These are phyloP conservation scores for Pristionchus mayeri DNA, from an alignment of 2,888 invertebrate genomes.

Conservation along the genomic window DNA sequence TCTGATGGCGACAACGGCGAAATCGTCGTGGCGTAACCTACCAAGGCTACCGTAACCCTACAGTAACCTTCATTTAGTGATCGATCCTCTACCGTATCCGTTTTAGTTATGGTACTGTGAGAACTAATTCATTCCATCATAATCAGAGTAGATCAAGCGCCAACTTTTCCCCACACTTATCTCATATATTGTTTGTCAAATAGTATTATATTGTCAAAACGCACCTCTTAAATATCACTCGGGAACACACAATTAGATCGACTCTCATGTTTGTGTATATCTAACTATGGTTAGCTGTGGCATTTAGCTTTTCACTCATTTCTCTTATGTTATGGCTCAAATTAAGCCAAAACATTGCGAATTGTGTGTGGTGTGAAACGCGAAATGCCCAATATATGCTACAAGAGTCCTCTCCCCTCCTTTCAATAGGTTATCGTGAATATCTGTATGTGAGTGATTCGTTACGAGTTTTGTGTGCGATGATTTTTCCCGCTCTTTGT, in stretches of 20 bases:
- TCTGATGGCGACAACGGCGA: constrained; percentile 29
- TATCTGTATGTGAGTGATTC: no score
- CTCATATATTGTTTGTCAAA: neutral
- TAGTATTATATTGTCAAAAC: no score
- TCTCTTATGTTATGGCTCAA: no score
- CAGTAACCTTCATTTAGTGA: neutral
- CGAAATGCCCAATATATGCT: no score
- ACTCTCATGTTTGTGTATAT: neutral
- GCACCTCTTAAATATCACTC: neutral
- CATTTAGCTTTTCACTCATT: no score
- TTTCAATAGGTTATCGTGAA: no score
- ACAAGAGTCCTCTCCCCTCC: no score
- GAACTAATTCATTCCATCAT: neutral
- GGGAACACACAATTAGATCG: neutral
- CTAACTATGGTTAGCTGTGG: no score
- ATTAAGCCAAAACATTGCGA: no score
- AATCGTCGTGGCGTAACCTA: neutral
- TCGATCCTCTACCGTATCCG: neutral
- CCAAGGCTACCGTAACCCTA: neutral
- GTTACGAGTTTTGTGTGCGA: no score
- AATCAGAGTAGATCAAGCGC: constrained; percentile 5
- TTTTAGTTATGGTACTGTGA: neutral
- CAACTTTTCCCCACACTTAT: neutral
- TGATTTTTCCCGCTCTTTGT: no score
- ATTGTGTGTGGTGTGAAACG: no score